These are phyloP conservation scores for Acanthosepion lycidas DNA, from an alignment of 2,888 invertebrate genomes.

Conservation along the genomic window DNA sequence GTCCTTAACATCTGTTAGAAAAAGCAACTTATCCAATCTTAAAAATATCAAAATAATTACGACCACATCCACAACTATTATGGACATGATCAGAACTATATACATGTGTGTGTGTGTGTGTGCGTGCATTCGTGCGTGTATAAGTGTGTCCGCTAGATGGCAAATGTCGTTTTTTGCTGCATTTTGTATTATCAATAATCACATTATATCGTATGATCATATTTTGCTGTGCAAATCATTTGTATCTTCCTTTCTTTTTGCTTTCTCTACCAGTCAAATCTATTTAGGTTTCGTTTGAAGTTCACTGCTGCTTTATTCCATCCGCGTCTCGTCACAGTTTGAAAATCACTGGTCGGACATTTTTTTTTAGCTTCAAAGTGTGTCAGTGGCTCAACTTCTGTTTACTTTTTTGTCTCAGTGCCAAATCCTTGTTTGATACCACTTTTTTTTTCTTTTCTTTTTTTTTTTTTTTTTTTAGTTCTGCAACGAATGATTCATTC, in stretches of 20 bases:
- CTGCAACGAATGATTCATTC: not conserved
- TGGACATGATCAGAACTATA: too few relatives aligned
- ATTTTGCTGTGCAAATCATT: not conserved
- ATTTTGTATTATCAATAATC: too few relatives aligned
- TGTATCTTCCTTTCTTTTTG: not conserved
- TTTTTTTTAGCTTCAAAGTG: not conserved
- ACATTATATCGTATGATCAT: too few relatives aligned
- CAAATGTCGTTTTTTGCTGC: too few relatives aligned
- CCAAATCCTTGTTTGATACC: not conserved
- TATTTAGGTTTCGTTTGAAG: not conserved
- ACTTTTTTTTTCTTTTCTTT: not conserved
- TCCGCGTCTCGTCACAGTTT: not conserved
- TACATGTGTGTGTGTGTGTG: too few relatives aligned
- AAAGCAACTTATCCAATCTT: too few relatives aligned
- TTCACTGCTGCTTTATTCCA: not conserved
- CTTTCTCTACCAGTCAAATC: not conserved
- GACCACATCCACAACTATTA: too few relatives aligned
- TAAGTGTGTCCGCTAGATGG: too few relatives aligned
- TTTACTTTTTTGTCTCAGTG: not conserved
- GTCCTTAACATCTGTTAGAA: too few relatives aligned
- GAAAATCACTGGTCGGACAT: not conserved
- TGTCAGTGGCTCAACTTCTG: not conserved
- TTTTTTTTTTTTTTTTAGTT: not conserved
- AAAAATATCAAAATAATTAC: too few relatives aligned
- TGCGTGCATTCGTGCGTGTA: too few relatives aligned